Conservation (phyloP, 2,797 vertebrate species). For the Molothrus ater region DNA sequence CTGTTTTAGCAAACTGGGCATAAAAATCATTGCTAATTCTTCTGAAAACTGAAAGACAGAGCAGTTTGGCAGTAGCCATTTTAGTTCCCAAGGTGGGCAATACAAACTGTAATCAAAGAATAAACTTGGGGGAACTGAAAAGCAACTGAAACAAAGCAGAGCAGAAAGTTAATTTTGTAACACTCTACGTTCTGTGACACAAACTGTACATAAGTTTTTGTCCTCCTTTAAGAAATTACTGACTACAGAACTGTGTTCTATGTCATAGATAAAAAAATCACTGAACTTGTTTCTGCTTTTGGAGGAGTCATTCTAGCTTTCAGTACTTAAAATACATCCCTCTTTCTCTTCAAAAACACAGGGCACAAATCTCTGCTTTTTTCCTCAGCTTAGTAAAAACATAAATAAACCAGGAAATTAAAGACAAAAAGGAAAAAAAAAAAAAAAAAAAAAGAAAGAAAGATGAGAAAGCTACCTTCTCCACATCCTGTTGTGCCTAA, state of each 20-base stretch:
- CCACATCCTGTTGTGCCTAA: conserved; percentile 2
- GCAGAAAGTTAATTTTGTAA: not conserved
- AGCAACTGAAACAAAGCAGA: not conserved
- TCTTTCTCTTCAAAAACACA: not conserved
- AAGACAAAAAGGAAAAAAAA: not conserved
- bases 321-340: not conserved
- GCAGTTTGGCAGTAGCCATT: not conserved
- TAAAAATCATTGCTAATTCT: not conserved
- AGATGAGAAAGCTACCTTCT: not conserved
- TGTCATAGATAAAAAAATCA: not conserved
- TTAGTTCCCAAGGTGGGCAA: not conserved
- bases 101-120: not conserved
- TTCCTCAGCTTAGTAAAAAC: conserved; percentile 7
- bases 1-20: not conserved
- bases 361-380: not conserved
- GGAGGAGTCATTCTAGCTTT: not conserved
- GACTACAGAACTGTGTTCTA: not conserved
- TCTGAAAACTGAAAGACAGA: not conserved
- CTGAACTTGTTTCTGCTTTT: not conserved
- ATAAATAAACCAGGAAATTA: conserved; percentile 54
- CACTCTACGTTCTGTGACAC: not conserved
- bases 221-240: not conserved
- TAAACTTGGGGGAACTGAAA: not conserved
- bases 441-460: too few relatives aligned
- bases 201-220: not conserved